Conservation (phyloP, 1,140 invertebrate species). For the Diabrotica virgifera region DNA sequence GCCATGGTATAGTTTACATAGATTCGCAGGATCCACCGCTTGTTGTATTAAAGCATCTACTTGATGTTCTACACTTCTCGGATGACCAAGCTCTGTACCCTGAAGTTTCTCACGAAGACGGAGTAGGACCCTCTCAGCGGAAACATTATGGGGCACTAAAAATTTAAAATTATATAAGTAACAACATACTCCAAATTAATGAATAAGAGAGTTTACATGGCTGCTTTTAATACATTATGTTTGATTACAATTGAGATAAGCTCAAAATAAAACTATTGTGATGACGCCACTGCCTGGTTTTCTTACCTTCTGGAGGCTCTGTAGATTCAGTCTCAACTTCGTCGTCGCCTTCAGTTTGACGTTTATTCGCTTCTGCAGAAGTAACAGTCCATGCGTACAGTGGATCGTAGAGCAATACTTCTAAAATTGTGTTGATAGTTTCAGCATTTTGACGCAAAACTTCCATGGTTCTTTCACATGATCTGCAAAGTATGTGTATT, state of each 20-base stretch:
- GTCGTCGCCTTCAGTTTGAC: slow-evolving; percentile 40
- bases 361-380: slow-evolving; percentile 52
- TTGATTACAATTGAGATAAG: no score
- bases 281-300: no score
- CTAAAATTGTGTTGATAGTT: slow-evolving; percentile 82
- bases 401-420: slow-evolving; percentile 92
- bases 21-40: slow-evolving; percentile 75
- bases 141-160: slow-evolving; percentile 35
- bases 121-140: slow-evolving; percentile 75
- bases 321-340: slow-evolving; percentile 9
- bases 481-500: no score
- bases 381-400: slow-evolving; percentile 82
- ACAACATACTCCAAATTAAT: no score
- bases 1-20: slow-evolving; percentile 74
- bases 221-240: no score
- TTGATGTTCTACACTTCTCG: slow-evolving; percentile 69
- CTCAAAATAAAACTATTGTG: no score
- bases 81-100: slow-evolving; percentile 72
- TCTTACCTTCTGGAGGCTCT: slow-evolving; percentile 27
- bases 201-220: no score
- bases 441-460: slow-evolving; percentile 78
- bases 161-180: not conserved
- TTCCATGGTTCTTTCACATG: slow-evolving; percentile 85
- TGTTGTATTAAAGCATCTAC: slow-evolving; percentile 80
- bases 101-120: slow-evolving; percentile 78